These are phyloP conservation scores for Brachionus calyciflorus DNA, from an alignment of 1,140 invertebrate genomes.

Conservation along the genomic window DNA sequence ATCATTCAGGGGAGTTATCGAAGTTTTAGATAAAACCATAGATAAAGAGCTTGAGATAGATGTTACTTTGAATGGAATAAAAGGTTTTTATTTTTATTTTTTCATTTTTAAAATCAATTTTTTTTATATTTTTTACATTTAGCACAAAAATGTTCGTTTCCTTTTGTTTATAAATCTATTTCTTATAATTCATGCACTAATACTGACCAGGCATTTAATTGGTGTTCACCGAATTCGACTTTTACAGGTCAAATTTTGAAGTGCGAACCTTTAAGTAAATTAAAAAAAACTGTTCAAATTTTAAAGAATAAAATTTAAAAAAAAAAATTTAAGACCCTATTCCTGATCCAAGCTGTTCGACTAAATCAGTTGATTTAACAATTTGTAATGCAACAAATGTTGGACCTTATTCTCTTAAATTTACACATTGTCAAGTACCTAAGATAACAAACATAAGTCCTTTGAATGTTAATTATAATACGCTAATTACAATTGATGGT, in stretches of 20 bases:
- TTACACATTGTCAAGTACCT: constrained; percentile 50
- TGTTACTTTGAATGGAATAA: background rate
- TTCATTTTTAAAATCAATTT: background rate
- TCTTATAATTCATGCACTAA: background rate
- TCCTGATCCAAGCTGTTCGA: background rate
- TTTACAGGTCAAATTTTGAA: constrained; percentile 22
- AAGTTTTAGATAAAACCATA: constrained; percentile 48
- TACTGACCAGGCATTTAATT: background rate
- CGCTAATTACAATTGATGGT: constrained; percentile 49
- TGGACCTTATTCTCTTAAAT: constrained; percentile 49
- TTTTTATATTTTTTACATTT: no score
- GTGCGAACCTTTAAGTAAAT: constrained; percentile 3
- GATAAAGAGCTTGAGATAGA: constrained; percentile 42
- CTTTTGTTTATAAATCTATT: background rate
- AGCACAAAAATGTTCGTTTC: constrained; percentile 46
- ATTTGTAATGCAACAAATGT: constrained; percentile 2
- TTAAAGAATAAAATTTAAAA: no score
- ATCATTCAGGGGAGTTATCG: constrained; percentile 50
- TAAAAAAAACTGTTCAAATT: background rate
- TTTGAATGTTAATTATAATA: constrained; percentile 48
- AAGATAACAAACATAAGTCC: constrained; percentile 48
- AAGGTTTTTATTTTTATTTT: background rate
- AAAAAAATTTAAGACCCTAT: background rate
- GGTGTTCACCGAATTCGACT: constrained; percentile 37
- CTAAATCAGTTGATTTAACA: constrained; percentile 31